Conservation (phyloP, 2,888 invertebrate genomes). For the Philereme vetulata region DNA sequence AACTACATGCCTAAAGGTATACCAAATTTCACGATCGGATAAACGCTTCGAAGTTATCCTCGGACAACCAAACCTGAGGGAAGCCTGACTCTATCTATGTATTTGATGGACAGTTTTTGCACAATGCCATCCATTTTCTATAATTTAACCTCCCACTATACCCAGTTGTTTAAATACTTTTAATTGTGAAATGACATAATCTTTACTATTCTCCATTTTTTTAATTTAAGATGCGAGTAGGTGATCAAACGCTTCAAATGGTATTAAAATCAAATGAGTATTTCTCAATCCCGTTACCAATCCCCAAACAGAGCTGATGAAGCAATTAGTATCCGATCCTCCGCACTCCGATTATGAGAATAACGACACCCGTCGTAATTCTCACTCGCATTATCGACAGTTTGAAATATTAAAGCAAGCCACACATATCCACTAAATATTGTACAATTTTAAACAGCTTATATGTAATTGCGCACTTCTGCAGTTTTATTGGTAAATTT, state of each 20-base stretch:
- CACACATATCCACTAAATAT: not conserved
- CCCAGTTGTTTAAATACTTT: no score
- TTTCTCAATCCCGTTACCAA: slow-evolving; percentile 12
- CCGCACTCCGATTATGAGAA: slow-evolving; percentile 17
- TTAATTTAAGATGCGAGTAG: not conserved
- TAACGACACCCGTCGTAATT: slow-evolving; percentile 19
- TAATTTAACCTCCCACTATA: no score
- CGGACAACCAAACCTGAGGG: no score
- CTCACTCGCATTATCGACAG: slow-evolving; percentile 18
- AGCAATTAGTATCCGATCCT: slow-evolving; percentile 31
- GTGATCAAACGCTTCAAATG: slow-evolving; percentile 11
- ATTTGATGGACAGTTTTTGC: no score
- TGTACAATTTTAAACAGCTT: not conserved
- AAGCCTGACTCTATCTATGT: no score
- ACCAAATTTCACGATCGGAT: no score
- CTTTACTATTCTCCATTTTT: not conserved
- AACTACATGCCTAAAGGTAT: no score
- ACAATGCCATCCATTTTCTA: no score
- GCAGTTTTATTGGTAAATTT: not conserved
- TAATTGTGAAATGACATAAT: no score
- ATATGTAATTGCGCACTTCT: slow-evolving; percentile 1
- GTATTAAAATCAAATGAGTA: slow-evolving; percentile 16
- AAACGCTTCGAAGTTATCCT: no score
- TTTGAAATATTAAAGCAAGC: slow-evolving; percentile 2
- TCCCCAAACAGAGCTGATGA: slow-evolving; percentile 26